A percentile compares a stretch with the other conserved stretches of the same genome.
Evolutionary conservation across 1,140 invertebrate species (phyloP).

Genomic region (Samia ricini): DNA sequence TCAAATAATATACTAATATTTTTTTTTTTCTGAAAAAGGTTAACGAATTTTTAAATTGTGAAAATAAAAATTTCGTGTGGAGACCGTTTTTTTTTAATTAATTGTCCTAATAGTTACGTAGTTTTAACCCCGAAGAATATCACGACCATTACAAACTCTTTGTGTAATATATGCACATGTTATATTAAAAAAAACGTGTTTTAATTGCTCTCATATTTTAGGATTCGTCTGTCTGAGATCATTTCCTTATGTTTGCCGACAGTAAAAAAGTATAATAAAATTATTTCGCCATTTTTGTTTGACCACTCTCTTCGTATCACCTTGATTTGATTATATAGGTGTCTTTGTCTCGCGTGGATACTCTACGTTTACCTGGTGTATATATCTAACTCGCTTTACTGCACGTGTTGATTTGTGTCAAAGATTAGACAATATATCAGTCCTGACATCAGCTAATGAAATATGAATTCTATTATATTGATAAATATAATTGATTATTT

Average conservation of each 20-base stretch:
- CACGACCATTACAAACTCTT: neutral
- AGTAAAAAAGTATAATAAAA: conserved; percentile 41
- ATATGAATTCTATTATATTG: neutral
- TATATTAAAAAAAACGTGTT: neutral
- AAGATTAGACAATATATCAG: conserved; percentile 35
- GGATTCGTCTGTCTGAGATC: conserved; percentile 36
- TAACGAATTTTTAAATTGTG: neutral
- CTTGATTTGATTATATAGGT: conserved; percentile 43
- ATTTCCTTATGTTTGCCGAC: conserved; percentile 52
- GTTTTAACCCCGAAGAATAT: neutral
- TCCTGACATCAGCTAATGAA: neutral
- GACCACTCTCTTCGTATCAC: conserved; percentile 56
- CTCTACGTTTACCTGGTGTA: conserved; percentile 37
- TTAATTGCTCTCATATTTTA: neutral
- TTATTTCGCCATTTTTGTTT: conserved; percentile 51
- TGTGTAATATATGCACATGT: neutral
- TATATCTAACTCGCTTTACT: conserved; percentile 45
- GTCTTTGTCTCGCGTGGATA: conserved; percentile 36
- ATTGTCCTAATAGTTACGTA: neutral
- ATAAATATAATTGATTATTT: neutral
- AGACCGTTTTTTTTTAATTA: neutral
- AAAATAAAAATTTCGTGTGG: neutral
- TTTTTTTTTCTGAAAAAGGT: neutral
- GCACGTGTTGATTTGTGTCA: conserved; percentile 54
- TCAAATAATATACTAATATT: too few relatives aligned